Conservation (phyloP, 2,797 vertebrate genomes). For the Leucoraja ocellata region DNA sequence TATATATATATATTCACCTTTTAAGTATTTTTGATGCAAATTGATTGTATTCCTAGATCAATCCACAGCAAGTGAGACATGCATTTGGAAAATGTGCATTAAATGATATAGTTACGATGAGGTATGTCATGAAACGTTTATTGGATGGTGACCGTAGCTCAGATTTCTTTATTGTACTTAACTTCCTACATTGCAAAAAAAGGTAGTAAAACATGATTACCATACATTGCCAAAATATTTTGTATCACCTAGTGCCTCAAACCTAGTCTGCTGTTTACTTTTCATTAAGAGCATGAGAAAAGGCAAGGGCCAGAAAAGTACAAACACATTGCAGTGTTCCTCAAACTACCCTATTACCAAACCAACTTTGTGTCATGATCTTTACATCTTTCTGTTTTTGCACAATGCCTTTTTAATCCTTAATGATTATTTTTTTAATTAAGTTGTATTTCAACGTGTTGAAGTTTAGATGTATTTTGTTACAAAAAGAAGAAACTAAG, state of each 20-base stretch:
- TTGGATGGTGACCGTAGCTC: not conserved
- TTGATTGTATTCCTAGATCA: constrained; percentile 12
- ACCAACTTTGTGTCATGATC: not conserved
- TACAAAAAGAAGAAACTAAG: constrained; percentile 4
- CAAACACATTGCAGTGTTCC: not conserved
- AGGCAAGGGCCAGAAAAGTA: not conserved
- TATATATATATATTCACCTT: not conserved
- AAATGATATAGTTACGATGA: not conserved
- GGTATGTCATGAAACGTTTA: not conserved
- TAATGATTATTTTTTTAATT: not conserved
- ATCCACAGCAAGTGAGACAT: not conserved
- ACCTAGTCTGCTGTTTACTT: not conserved
- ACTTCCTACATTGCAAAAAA: not conserved
- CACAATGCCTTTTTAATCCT: constrained; percentile 7
- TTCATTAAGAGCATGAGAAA: not conserved
- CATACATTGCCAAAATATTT: not conserved
- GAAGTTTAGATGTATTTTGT: not conserved
- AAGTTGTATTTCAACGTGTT: not conserved
- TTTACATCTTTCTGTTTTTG: not conserved
- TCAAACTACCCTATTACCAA: not conserved
- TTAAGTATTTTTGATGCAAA: constrained; percentile 1
- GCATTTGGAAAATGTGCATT: constrained; percentile 16
- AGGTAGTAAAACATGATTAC: not conserved
- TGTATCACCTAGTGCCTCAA: not conserved
- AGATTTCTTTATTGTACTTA: constrained; percentile 13